These are phyloP conservation scores for Oegoconia quadripuncta DNA, from an alignment of 2,888 invertebrate species.

Conservation along the genomic window DNA sequence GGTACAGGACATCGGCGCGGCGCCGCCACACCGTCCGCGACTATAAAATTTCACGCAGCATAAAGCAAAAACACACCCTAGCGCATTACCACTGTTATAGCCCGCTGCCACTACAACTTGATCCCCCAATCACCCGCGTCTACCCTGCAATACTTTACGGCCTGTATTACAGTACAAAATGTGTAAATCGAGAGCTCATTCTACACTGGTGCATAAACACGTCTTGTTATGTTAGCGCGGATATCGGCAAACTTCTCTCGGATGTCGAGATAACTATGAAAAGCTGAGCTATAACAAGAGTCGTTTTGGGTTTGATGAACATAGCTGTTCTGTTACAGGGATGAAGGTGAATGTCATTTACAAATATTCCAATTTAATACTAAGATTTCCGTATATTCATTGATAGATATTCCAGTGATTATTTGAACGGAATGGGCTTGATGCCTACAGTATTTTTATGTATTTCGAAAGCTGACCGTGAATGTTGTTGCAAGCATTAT, in stretches of 20 bases:
- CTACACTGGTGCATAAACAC: slow-evolving; percentile 47
- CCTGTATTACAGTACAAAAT: slow-evolving; percentile 7
- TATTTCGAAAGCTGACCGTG: too few relatives aligned
- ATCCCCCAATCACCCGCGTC: slow-evolving; percentile 29
- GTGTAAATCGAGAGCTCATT: slow-evolving; percentile 29
- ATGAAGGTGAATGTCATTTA: too few relatives aligned
- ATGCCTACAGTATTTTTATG: too few relatives aligned
- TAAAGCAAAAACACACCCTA: slow-evolving; percentile 78
- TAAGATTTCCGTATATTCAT: too few relatives aligned
- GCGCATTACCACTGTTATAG: slow-evolving; percentile 62
- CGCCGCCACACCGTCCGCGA: slow-evolving; percentile 47
- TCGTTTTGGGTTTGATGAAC: slow-evolving; percentile 34
- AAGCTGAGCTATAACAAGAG: slow-evolving; percentile 59
- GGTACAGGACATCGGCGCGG: slow-evolving; percentile 17
- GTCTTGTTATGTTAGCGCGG: slow-evolving; percentile 66
- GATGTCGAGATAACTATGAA: slow-evolving; percentile 61
- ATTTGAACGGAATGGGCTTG: too few relatives aligned
- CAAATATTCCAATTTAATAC: too few relatives aligned
- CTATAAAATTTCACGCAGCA: slow-evolving; percentile 77
- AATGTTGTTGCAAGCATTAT: too few relatives aligned
- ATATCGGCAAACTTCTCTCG: slow-evolving; percentile 63
- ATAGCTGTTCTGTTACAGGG: slow-evolving; percentile 3
- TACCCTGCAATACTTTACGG: slow-evolving; percentile 12
- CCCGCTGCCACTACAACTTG: slow-evolving; percentile 47
- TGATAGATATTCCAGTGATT: too few relatives aligned